phyloP scores from a whole-genome alignment of 2,888 invertebrate genomes.

The Chirona hameri region DNA sequence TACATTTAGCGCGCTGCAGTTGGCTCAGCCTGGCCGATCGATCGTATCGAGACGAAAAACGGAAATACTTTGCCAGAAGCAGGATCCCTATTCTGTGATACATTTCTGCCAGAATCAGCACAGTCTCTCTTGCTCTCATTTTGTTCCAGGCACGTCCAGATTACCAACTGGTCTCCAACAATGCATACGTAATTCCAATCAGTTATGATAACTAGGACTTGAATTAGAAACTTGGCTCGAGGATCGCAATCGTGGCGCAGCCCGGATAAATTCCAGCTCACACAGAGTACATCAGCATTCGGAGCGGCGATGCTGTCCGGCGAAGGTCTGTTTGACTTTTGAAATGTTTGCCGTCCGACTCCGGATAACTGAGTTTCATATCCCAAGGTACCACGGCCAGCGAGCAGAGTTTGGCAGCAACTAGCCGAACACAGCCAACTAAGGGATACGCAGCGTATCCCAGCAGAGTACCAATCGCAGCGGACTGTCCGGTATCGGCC shows the following conservation, averaged over 20 bases:
- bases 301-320: no score
- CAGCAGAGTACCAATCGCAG: not conserved
- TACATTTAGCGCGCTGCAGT: no score
- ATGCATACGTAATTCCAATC: slow-evolving; percentile 28
- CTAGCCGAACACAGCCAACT: not conserved
- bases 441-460: not conserved
- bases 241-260: no score
- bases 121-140: not conserved
- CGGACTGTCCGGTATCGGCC: no score
- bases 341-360: not conserved
- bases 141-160: not conserved
- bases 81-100: no score
- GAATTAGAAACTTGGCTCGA: slow-evolving; percentile 10
- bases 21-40: not conserved
- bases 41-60: not conserved
- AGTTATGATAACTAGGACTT: slow-evolving; percentile 24
- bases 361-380: not conserved
- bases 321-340: not conserved
- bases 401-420: not conserved
- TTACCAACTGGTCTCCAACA: slow-evolving; percentile 13
- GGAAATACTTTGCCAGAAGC: not conserved
- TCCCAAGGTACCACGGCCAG: not conserved
- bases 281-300: not conserved
- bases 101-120: not conserved
- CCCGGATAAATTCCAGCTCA: no score